Evolutionary conservation across 2,888 invertebrate species (phyloP), one percentile per base, ranked within the genome.

Genomic region (Polyommatus iphigenia): DNA sequence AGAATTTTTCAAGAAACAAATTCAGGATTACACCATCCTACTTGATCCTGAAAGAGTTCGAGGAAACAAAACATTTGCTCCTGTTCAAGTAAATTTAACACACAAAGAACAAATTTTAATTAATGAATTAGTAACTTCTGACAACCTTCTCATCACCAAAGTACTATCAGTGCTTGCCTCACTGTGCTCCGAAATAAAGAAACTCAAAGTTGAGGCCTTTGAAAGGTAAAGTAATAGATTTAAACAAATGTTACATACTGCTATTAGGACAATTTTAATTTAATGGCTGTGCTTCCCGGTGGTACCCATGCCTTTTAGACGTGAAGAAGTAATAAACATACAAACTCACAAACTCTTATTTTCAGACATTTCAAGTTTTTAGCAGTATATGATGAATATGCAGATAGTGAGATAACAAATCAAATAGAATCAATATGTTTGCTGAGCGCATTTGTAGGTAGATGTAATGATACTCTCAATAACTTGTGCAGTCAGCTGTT

Each of bases 111-210:
- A 95, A 81, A 92, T 96, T 18, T 93, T 95, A 5, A 88, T 97
- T 54, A 90, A 96, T 54, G 95, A 97, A 81, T 88, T 98, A 80
- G 96, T 97, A 15, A 96, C 97, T 81, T 97, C 97, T 36, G 98
- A 98, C 89, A 98, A 98, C 86, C 97, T 96, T 85, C 92, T 96
- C 76, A 95, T 98, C 83, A 96, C 96, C 57, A 96, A 97, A 91
- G 95, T 98, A 73, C 91, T 99, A 10, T 96, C 97, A 71, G 97
- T 97, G 0, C 95, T 99, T 79, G 96, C 97, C 20, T 96, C 97
- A 10, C 91, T 98, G 2, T 98, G 97, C 88, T 94, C 96, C 82
- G 98, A 99, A 93, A 96, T 97, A 79, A 92, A 95, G 78, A 87
- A 94, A 77, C 91, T 98, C 20, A 95, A 95, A 83, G 89, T 91